phyloP scores from a whole-genome alignment of 2,797 vertebrate genomes.

The Dallia pectoralis region DNA sequence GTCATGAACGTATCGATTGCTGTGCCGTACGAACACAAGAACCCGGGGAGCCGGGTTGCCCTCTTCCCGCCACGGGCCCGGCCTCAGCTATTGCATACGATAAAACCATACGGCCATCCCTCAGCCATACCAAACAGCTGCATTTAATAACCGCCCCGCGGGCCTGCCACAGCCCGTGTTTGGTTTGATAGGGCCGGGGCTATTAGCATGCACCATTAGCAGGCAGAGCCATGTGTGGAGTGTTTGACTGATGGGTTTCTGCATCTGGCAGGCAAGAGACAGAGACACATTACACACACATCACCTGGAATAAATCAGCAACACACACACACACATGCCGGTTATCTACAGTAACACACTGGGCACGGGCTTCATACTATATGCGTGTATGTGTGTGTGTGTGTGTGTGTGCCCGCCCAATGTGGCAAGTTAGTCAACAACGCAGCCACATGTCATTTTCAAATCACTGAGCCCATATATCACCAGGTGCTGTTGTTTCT shows the following conservation, averaged over 20 bases:
- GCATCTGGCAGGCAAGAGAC: constrained; percentile 9
- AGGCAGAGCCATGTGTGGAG: constrained; percentile 3
- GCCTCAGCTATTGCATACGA: constrained; percentile 4
- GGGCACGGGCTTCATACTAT: not conserved
- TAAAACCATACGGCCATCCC: constrained; percentile 3
- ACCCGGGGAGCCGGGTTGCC: not conserved
- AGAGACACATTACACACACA: constrained; percentile 5
- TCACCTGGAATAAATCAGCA: constrained; percentile 14
- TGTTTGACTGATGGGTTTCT: constrained; percentile 2
- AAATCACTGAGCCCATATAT: constrained; percentile 3
- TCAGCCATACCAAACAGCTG: not conserved
- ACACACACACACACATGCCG: not conserved
- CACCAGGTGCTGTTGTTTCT: not conserved
- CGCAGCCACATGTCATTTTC: constrained; percentile 1
- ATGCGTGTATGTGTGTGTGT: not conserved
- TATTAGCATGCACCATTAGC: constrained; percentile 10
- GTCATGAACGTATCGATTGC: not conserved
- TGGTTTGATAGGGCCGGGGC: constrained; percentile 10
- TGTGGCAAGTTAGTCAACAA: not conserved
- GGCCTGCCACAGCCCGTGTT: not conserved
- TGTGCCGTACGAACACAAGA: not conserved
- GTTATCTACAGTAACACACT: not conserved
- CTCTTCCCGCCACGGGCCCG: not conserved
- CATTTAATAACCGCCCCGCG: not conserved
- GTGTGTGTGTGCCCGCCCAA: not conserved